Conservation (phyloP, 1,140 invertebrate species). For the Leptestheria dahalacensis region DNA sequence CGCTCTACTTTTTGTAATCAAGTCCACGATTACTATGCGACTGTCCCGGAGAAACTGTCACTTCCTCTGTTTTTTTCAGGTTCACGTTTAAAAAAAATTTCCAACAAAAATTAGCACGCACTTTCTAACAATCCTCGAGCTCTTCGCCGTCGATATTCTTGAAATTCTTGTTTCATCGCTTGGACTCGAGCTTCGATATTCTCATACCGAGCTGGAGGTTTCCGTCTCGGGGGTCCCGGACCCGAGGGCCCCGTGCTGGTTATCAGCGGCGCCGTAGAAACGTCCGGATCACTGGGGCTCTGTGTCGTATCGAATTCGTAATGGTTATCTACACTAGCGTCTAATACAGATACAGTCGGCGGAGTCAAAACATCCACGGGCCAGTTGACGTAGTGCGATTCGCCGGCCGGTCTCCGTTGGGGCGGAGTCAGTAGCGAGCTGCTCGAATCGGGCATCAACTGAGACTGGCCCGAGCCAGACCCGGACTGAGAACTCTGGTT, state of each 20-base stretch:
- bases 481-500: slow-evolving; percentile 45
- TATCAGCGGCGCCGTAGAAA: slow-evolving; percentile 19
- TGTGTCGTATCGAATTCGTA: slow-evolving; percentile 69
- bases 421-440: slow-evolving; percentile 45
- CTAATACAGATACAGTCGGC: slow-evolving; percentile 31
- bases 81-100: slow-evolving; percentile 2
- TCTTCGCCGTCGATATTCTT: slow-evolving; percentile 76
- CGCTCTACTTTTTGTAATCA: no score
- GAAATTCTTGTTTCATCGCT: slow-evolving; percentile 89
- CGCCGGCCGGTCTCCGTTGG: slow-evolving; percentile 27
- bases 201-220: slow-evolving; percentile 40
- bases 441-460: slow-evolving; percentile 38
- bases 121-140: slow-evolving; percentile 60
- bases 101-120: slow-evolving; percentile 38
- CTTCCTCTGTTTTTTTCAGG: neutral
- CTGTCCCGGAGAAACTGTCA: neutral
- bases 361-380: slow-evolving; percentile 27
- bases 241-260: slow-evolving; percentile 4
- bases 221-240: slow-evolving; percentile 9
- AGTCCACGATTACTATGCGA: no score
- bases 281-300: slow-evolving; percentile 19
- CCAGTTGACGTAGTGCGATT: slow-evolving; percentile 34
- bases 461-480: slow-evolving; percentile 18
- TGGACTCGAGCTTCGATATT: slow-evolving; percentile 80
- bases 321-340: slow-evolving; percentile 82